Base-by-base conservation (phyloP, 1,140 invertebrate species). In the Drosophila sechellia region DNA sequence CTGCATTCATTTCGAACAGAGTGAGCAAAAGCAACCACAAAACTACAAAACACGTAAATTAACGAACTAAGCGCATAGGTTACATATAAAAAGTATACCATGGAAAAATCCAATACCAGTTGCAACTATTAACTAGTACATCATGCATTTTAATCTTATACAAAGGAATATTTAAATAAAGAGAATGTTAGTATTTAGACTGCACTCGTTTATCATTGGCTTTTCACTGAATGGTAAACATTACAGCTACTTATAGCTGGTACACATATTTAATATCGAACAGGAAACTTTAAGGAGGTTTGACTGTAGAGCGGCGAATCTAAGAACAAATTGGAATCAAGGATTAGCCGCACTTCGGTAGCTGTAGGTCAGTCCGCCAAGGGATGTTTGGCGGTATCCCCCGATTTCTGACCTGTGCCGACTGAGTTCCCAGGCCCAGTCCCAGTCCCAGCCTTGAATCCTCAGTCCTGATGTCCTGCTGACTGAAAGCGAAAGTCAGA, bases 61-160 rank as follows among this genome's bases (percentile, higher is more conserved):
- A 45, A 64, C 22, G 40, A 76, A 59, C 54, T 78, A 78, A 74
- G 79, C 50, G 54, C 64, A 70, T 86, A 86, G 76, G 78, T 81
- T 83, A 77, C 64, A 77, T 68, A 83, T 74, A 63, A 54, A 59
- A 77, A 69, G 81, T 85, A 85, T 85, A 85, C 81, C 83, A 85
- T 59, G 81, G 73, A 70, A 5, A 64, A 77, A 78, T 86, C 73
- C 81, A 81, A 69, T 74, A 79, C 79, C 77, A 86, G 74, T 78
- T 85, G 83, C 78, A 81, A 85, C 81, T 86, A 85, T 87, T 86
- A 75, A 70, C 34, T 81, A 81, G 61, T 79, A 80, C 77, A 81
- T 85, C 69, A 81, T 71, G 81, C 81, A 85, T 85, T 85, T 85
- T 85, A 85, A 86, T 81, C 77, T 86, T 81, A 86, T 78, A 85